These are phyloP conservation scores for Tylochromis polylepis DNA, from an alignment of 2,113 vertebrate species.

Conservation along the genomic window DNA sequence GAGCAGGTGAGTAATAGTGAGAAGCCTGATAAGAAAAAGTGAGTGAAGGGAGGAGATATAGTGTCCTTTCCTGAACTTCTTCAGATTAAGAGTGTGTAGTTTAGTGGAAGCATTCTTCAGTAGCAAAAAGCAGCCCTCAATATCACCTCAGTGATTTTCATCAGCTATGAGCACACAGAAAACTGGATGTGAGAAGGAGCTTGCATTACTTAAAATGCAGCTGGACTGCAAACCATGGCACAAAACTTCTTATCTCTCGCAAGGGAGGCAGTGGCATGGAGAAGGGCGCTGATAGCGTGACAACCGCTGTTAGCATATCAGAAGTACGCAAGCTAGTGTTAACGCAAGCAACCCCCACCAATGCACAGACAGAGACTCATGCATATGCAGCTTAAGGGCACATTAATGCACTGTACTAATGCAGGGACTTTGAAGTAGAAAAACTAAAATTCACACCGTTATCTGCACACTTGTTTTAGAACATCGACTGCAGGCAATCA, in stretches of 20 bases:
- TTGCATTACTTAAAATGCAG: neutral
- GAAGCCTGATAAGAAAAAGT: neutral
- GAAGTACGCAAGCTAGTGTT: neutral
- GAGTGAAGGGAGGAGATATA: neutral
- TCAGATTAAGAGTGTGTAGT: neutral
- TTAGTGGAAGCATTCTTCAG: neutral
- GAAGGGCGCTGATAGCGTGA: constrained; percentile 6
- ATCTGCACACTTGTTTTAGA: neutral
- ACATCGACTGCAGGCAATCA: neutral
- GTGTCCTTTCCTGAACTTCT: neutral
- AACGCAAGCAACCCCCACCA: neutral
- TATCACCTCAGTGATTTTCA: neutral
- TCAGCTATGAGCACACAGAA: neutral
- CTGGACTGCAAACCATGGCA: neutral
- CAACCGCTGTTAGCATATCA: constrained; percentile 33
- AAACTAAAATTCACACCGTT: neutral
- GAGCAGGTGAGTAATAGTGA: neutral
- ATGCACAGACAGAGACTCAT: neutral
- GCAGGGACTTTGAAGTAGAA: constrained; percentile 11
- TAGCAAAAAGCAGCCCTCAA: neutral
- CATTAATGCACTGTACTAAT: neutral
- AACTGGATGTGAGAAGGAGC: neutral
- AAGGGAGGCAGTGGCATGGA: neutral
- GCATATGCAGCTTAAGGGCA: neutral
- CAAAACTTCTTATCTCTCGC: neutral